Evolutionary conservation across 2,888 invertebrate species (phyloP), one percentile per base, ranked within the genome.

Genomic region (Agonum fuliginosum): DNA sequence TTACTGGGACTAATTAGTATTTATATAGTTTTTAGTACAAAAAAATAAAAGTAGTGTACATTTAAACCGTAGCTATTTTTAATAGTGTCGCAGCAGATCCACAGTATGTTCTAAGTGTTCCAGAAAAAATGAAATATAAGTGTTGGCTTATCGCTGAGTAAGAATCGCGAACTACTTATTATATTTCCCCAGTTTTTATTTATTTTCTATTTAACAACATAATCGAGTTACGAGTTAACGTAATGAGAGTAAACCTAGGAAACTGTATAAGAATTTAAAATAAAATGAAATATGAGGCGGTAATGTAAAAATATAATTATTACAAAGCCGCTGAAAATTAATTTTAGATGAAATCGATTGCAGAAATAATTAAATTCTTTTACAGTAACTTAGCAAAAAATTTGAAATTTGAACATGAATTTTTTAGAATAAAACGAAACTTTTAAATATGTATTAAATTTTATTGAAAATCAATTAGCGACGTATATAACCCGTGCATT

Each of bases 401-500:
- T 41, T 6, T n/a, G 22, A 69, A 69, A 69, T 41, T 20, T 20
- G n/a, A 19, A 41, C 3, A 41, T 62, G 34, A 62, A 62, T 62
- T 43, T 69, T 69, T 43, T 46, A 69, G 2, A 14, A 6, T 67
- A 34, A 8, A 43, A 30, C 10, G 19, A 37, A 37, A 19, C 30
- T 14, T 69, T 72, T 12, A 72, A 72, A 48, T 58, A 72, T 58
- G 54, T 72, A 54, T 72, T 58, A 72, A 12, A 41, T 37, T 72
- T 54, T 22, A 72, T 72, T 58, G 54, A 58, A 72, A 72, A 72
- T 72, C 72, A 72, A 54, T 72, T 72, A 72, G 34, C 51, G 24
- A 20, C 54, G 51, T 14, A 14, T 54, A 54, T 41, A 22, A 19
- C 34, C 0, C 8, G 3, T 54, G 10, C 72, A 72, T 72, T 19